These are phyloP conservation scores for Troilus luridus DNA, from an alignment of 2,888 invertebrate genomes.

Conservation along the genomic window DNA sequence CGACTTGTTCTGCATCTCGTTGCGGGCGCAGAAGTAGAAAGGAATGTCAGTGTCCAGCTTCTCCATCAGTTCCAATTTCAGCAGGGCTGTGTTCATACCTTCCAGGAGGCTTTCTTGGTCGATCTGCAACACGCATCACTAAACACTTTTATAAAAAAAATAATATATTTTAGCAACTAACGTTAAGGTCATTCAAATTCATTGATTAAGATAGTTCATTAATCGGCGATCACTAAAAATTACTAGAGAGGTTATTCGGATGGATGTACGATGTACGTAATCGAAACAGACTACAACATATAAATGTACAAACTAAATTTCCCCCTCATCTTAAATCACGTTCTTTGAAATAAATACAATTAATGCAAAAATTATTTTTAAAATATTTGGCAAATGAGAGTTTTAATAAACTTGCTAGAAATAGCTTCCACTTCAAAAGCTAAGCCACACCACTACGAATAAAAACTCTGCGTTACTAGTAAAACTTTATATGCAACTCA, in stretches of 20 bases:
- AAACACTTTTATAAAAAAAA: slow-evolving; percentile 63
- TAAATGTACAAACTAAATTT: too few relatives aligned
- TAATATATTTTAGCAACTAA: slow-evolving; percentile 37
- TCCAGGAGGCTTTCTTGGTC: slow-evolving; percentile 67
- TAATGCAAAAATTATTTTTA: not conserved
- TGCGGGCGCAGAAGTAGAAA: slow-evolving; percentile 52
- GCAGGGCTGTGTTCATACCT: slow-evolving; percentile 72
- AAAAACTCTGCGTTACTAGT: too few relatives aligned
- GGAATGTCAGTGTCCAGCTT: slow-evolving; percentile 34
- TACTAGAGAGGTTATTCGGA: too few relatives aligned
- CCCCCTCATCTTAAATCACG: too few relatives aligned
- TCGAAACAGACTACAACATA: too few relatives aligned
- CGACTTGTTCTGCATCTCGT: slow-evolving; percentile 49
- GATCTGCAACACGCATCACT: slow-evolving; percentile 63
- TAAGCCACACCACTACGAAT: too few relatives aligned
- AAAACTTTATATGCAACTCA: too few relatives aligned
- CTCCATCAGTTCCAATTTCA: slow-evolving; percentile 72
- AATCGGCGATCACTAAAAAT: not conserved
- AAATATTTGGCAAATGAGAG: too few relatives aligned
- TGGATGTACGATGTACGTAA: too few relatives aligned
- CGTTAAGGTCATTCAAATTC: not conserved
- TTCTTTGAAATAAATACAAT: not conserved
- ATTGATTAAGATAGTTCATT: not conserved
- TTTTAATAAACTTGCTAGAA: too few relatives aligned
- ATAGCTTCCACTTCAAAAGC: too few relatives aligned